Percentiles rank a stretch among this genome's conserved stretches.
These are phyloP conservation scores for Ectemnius continuus DNA, from an alignment of 2,888 invertebrate species.

Conservation along the genomic window DNA sequence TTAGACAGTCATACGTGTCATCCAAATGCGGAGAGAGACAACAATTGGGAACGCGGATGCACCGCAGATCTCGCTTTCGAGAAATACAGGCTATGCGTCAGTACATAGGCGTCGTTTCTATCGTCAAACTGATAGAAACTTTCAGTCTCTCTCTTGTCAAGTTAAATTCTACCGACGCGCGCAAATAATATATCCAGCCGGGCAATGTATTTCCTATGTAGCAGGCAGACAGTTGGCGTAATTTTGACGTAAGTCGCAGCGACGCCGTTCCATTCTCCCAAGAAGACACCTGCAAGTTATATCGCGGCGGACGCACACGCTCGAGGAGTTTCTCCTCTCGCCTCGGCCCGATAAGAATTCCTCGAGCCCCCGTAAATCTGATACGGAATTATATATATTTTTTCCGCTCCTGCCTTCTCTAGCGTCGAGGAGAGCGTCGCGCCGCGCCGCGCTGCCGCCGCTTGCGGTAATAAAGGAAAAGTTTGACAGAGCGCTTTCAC, in stretches of 20 bases:
- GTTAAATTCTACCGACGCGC: not conserved
- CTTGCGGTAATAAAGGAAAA: conserved; percentile 19
- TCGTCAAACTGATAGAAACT: not conserved
- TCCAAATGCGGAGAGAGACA: too few relatives aligned
- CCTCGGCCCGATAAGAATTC: conserved; percentile 15
- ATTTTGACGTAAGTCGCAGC: too few relatives aligned
- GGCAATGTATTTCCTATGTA: not conserved
- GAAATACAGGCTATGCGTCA: too few relatives aligned
- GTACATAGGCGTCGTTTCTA: too few relatives aligned
- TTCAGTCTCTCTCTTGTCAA: not conserved
- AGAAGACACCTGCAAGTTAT: not conserved
- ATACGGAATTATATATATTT: conserved; percentile 8
- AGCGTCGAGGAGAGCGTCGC: too few relatives aligned
- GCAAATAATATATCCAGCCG: not conserved
- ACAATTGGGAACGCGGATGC: too few relatives aligned
- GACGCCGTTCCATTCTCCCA: not conserved
- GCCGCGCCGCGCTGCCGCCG: too few relatives aligned
- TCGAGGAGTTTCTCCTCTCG: conserved; percentile 2
- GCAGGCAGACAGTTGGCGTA: too few relatives aligned
- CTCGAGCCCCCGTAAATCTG: not conserved
- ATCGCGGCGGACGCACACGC: conserved; percentile 6
- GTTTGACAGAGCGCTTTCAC: conserved; percentile 4
- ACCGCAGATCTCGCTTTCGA: too few relatives aligned
- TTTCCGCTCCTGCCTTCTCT: not conserved
- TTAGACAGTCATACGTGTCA: too few relatives aligned